phyloP scores from a whole-genome alignment of 2,797 vertebrate genomes.

The Silurus aristotelis region DNA sequence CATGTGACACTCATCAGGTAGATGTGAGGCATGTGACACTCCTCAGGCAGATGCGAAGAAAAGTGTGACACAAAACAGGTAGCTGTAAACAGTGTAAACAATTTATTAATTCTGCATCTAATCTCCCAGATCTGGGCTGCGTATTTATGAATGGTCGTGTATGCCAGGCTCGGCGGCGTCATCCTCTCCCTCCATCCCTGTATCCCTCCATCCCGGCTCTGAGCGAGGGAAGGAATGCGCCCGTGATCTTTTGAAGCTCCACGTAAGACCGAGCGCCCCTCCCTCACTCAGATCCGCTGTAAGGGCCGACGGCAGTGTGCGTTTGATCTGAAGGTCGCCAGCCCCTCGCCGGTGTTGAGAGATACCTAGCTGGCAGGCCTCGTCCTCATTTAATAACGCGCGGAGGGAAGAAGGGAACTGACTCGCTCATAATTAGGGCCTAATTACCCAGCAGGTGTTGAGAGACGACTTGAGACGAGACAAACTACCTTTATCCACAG shows the following conservation, averaged over 20 bases:
- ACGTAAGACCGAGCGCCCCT: constrained; percentile 81
- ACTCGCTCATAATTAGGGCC: constrained; percentile 99
- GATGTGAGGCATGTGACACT: no score
- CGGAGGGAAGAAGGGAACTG: constrained; percentile 93
- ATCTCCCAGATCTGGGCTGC: constrained; percentile 65
- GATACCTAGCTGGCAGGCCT: constrained; percentile 89
- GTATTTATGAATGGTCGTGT: constrained; percentile 79
- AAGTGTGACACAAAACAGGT: background rate
- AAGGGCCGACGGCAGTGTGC: constrained; percentile 87
- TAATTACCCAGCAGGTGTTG: constrained; percentile 99
- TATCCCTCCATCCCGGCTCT: constrained; percentile 49
- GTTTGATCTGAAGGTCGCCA: constrained; percentile 99
- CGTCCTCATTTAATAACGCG: constrained; percentile 99
- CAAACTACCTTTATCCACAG: constrained; percentile 99
- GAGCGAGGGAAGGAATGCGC: constrained; percentile 69
- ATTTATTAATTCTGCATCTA: constrained; percentile 42
- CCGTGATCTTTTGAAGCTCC: constrained; percentile 83
- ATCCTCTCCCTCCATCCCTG: constrained; percentile 70
- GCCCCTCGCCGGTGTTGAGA: constrained; percentile 89
- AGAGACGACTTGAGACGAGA: constrained; percentile 97
- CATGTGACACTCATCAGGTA: no score
- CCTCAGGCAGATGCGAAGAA: no score
- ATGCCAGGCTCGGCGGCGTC: constrained; percentile 62
- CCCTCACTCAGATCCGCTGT: constrained; percentile 60
- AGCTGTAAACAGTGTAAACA: background rate